These are phyloP conservation scores for Drosophila fuyamai DNA, from an alignment of 1,140 invertebrate genomes.

Conservation along the genomic window DNA sequence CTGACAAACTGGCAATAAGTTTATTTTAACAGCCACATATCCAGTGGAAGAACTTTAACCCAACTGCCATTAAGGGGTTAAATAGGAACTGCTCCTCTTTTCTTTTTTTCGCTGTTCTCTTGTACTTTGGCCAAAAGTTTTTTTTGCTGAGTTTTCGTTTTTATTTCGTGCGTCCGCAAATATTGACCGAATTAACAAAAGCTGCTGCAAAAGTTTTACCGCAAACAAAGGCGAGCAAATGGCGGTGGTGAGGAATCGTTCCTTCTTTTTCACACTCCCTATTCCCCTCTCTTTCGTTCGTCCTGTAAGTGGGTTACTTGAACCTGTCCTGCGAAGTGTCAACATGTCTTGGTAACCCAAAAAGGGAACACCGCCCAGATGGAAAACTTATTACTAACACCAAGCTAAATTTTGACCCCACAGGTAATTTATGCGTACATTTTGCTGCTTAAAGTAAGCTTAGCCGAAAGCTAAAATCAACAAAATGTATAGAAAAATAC, in stretches of 20 bases:
- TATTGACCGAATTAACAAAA: slow-evolving; percentile 83
- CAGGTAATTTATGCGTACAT: not conserved
- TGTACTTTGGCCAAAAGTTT: slow-evolving; percentile 56
- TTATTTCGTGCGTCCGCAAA: slow-evolving; percentile 82
- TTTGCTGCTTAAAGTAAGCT: not conserved
- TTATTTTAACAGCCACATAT: slow-evolving; percentile 20
- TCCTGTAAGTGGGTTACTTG: slow-evolving; percentile 21
- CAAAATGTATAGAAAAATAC: no score
- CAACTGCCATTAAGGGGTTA: slow-evolving; percentile 76
- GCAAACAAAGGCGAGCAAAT: slow-evolving; percentile 64
- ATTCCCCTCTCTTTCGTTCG: not conserved
- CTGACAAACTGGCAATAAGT: slow-evolving; percentile 44
- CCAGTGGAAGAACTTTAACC: slow-evolving; percentile 40
- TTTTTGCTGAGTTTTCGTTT: slow-evolving; percentile 78
- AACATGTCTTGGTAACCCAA: slow-evolving; percentile 27
- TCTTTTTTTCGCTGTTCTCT: slow-evolving; percentile 41
- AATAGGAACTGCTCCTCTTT: slow-evolving; percentile 54
- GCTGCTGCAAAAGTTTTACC: slow-evolving; percentile 66
- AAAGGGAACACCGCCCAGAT: not conserved
- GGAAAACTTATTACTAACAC: slow-evolving; percentile 41
- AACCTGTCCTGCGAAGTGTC: slow-evolving; percentile 37
- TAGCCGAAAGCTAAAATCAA: not conserved
- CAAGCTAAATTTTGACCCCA: slow-evolving; percentile 1
- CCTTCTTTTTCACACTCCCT: slow-evolving; percentile 3
- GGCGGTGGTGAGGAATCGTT: slow-evolving; percentile 4